phyloP scores from a whole-genome alignment of 92 coral and sea anemone species.

The Actinernus sp. region DNA sequence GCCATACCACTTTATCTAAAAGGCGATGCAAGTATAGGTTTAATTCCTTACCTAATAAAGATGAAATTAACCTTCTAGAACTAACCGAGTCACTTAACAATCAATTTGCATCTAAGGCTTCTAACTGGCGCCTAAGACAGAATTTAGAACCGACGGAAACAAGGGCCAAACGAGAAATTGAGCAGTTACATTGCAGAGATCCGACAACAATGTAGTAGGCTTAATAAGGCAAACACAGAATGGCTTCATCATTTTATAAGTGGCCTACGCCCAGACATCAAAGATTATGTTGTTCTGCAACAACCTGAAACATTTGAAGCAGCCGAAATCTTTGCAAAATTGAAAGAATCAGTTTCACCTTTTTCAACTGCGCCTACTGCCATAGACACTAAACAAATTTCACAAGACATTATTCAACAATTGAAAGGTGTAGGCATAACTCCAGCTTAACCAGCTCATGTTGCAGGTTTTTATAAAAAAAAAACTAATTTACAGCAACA shows the following conservation, averaged over 20 bases:
- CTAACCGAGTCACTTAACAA: background rate
- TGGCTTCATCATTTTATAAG: conserved; percentile 1
- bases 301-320: conserved; percentile 14
- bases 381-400: background rate
- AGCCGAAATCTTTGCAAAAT: conserved; percentile 27
- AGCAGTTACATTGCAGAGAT: background rate
- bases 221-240: background rate
- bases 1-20: conserved; percentile 1
- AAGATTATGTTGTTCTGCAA: conserved; percentile 18
- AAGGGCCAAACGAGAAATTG: background rate
- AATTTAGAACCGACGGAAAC: conserved; percentile 4
- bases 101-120: conserved; percentile 2
- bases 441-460: background rate
- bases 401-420: conserved; percentile 12
- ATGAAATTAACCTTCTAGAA: background rate
- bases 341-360: conserved; percentile 7
- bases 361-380: background rate
- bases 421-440: background rate
- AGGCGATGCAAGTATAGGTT: conserved; percentile 4
- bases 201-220: background rate
- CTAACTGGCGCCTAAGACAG: conserved; percentile 11
- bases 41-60: background rate
- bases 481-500: too few species aligned
- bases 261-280: conserved; percentile 3
- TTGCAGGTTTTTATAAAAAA: too few species aligned